Base-by-base conservation (phyloP, 2,888 invertebrate species). In the Argyresthia albistria region DNA sequence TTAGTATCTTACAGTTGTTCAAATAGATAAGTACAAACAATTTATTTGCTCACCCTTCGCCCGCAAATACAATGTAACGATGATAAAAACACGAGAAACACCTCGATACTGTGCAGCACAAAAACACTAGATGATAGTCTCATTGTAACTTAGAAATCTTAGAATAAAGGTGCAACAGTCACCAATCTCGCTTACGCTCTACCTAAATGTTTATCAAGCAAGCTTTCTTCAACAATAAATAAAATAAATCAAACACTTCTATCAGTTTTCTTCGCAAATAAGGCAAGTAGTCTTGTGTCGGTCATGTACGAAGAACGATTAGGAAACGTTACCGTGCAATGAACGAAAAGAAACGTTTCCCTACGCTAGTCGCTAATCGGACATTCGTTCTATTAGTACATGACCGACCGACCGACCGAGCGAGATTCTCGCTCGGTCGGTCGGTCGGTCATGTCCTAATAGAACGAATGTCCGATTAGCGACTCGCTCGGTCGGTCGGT, bases 211-310 rank as follows among this genome's bases (percentile, higher is more conserved):
- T 45, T 45, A 10, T 45, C 14, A 14, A 45, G 10, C 14, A 16
- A 45, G 45, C 45, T 0, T 45, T 45, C 43, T 1, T 43, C 45
- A 45, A 45, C 14, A 12, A 45, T 11, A 45, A 65, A 59, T 46
- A 62, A 58, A 25, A 25, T 25, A 4, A 25, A 25, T 25, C 25
- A 25, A n/a, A n/a, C 25, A 25, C 3, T 25, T 25, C 6, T 25
- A 25, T 25, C 25, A 25, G 25, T 25, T 25, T 25, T 25, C 25
- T 25, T 25, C 25, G 25, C 25, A n/a, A n/a, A n/a, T n/a, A n/a
- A n/a, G n/a, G n/a, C n/a, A n/a, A n/a, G n/a, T n/a, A n/a, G n/a
- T n/a, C n/a, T n/a, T n/a, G n/a, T n/a, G n/a, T n/a, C n/a, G n/a
- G n/a, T n/a, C n/a, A n/a, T n/a, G n/a, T n/a, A n/a, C n/a, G n/a